A percentile compares a stretch with the other conserved stretches of the same genome.
Conservation (phyloP, 2,797 vertebrate species). For the Danio aesculapii region DNA sequence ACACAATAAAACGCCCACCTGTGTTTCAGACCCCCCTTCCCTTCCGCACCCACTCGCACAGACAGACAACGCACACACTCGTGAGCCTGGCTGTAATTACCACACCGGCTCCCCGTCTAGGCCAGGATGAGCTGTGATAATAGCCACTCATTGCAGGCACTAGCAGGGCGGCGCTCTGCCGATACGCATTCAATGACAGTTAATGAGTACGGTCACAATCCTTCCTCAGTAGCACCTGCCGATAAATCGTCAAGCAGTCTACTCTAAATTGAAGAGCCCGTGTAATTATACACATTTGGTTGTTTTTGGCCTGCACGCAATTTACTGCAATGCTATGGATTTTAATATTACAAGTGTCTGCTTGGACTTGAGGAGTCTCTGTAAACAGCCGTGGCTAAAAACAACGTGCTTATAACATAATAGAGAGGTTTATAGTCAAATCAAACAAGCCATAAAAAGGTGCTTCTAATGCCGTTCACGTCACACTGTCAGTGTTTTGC, state of each 20-base stretch:
- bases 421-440: conserved; percentile 50
- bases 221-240: conserved; percentile 62
- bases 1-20: conserved; percentile 79
- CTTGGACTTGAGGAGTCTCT: conserved; percentile 53
- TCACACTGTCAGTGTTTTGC: conserved; percentile 24
- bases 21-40: conserved; percentile 53
- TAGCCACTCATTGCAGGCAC: conserved; percentile 62
- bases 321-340: conserved; percentile 65
- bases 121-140: conserved; percentile 64
- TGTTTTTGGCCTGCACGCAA: conserved; percentile 72
- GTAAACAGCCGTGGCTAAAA: conserved; percentile 66
- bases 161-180: conserved; percentile 63
- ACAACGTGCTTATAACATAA: conserved; percentile 62
- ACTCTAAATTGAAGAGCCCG: conserved; percentile 60
- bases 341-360: conserved; percentile 66
- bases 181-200: conserved; percentile 69
- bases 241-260: conserved; percentile 51
- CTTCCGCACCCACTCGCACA: conserved; percentile 20
- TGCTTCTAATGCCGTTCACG: conserved; percentile 29
- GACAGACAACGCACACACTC: conserved; percentile 39
- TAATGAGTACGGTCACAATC: conserved; percentile 71
- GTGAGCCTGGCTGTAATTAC: conserved; percentile 75
- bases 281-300: conserved; percentile 71
- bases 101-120: conserved; percentile 66
- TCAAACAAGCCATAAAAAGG: conserved; percentile 23